Percentiles rank a stretch among this genome's conserved stretches.
Evolutionary conservation across 1,140 invertebrate species (phyloP).

Genomic region (Spodoptera frugiperda): DNA sequence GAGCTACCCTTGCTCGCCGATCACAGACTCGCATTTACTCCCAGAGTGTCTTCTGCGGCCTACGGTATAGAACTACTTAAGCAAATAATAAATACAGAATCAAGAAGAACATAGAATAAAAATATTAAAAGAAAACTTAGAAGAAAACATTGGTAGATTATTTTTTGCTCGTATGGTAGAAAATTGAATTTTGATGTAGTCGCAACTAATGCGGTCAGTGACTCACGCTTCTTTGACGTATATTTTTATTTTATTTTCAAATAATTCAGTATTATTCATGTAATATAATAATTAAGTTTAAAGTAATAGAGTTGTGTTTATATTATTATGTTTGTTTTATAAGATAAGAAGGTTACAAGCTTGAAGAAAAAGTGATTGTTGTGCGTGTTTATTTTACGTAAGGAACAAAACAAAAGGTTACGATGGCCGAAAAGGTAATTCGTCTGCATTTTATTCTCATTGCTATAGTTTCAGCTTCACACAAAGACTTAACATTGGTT

Average conservation of each 20-base stretch:
- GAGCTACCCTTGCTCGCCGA: no score
- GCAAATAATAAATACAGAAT: no score
- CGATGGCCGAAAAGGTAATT: slow-evolving; percentile 65
- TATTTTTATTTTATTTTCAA: slow-evolving; percentile 48
- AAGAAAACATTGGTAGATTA: background rate
- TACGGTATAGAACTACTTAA: no score
- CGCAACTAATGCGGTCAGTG: slow-evolving; percentile 42
- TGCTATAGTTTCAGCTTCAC: background rate
- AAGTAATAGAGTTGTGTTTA: slow-evolving; percentile 21
- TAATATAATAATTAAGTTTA: slow-evolving; percentile 12
- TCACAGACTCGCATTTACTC: no score
- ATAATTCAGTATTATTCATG: slow-evolving; percentile 40
- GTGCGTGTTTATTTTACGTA: slow-evolving; percentile 30
- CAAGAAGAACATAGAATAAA: no score
- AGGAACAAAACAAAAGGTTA: slow-evolving; percentile 47
- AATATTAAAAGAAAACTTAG: no score
- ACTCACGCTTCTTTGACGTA: slow-evolving; percentile 46
- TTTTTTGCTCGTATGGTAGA: slow-evolving; percentile 9
- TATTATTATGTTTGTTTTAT: slow-evolving; percentile 37
- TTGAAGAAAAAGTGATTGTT: background rate
- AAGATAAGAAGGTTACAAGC: slow-evolving; percentile 13
- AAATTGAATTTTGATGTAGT: slow-evolving; percentile 4
- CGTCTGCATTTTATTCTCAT: slow-evolving; percentile 24
- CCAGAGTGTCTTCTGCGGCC: no score
- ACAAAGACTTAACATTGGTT: background rate